Conservation (phyloP, 23 tunicate species). For the Corella eumyota region DNA sequence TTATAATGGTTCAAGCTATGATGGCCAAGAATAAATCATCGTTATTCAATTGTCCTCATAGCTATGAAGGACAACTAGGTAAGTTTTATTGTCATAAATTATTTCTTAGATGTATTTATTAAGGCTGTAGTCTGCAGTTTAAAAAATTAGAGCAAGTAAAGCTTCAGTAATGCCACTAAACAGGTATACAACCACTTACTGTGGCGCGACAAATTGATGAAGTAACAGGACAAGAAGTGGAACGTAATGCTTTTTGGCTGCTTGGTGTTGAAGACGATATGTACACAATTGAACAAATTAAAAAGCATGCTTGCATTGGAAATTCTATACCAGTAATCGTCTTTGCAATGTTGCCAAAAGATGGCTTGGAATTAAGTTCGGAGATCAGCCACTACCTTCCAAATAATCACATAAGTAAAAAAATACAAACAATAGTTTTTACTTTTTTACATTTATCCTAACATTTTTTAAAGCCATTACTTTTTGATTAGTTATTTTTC, state of each 20-base stretch:
- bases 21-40: slow-evolving; percentile 44
- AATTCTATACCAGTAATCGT: slow-evolving; percentile 80
- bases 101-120: background rate
- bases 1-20: slow-evolving; percentile 68
- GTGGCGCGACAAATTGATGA: slow-evolving; percentile 59
- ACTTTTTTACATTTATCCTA: background rate
- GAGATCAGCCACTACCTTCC: slow-evolving; percentile 96
- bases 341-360: slow-evolving; percentile 67
- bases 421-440: background rate
- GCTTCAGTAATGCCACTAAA: background rate
- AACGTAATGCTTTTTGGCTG: slow-evolving; percentile 88
- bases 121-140: no score
- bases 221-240: slow-evolving; percentile 39
- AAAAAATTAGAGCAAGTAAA: background rate
- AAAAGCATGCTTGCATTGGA: slow-evolving; percentile 74
- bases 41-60: slow-evolving; percentile 52
- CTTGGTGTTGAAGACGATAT: slow-evolving; percentile 92
- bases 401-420: slow-evolving; percentile 59
- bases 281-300: slow-evolving; percentile 92
- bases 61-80: slow-evolving; percentile 46
- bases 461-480: no score
- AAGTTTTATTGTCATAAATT: slow-evolving; percentile 3
- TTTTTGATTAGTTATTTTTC: no score
- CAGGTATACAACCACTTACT: slow-evolving; percentile 60
- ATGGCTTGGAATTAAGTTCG: slow-evolving; percentile 65